Base-by-base conservation (phyloP, 2,113 vertebrate species). In the Choloepus hoffmanni region DNA sequence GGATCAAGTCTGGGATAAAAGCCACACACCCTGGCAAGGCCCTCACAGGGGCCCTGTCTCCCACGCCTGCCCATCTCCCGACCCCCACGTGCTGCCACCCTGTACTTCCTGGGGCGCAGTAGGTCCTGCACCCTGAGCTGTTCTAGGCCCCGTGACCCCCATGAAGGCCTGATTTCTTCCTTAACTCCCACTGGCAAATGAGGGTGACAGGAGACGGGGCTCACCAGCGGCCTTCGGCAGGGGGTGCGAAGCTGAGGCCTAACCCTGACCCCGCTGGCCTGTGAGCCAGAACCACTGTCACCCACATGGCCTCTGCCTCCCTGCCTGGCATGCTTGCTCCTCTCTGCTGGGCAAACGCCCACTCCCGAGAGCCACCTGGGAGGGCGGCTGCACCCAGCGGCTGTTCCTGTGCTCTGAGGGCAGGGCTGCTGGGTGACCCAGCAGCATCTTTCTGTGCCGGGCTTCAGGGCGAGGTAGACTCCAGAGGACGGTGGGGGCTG, bases 241-340 rank as follows among this genome's bases (percentile, higher is more conserved):
- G 55, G 55, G 4, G 19, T 7, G 12, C n/a, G 43, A 53, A 7
- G 74, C 16, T 3, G 30, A 63, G 36, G 50, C 23, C 1, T 33
- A 11, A 3, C 23, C 18, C 53, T 0, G 2, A 7, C 40, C 5
- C 43, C 43, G 7, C 43, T 45, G 43, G 12, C 18, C 0, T 11
- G 4, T 2, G 21, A 33, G 63, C 50, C 53, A 6, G 43, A 2
- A 45, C 92, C 33, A 30, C 33, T 33, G 65, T 67, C 53, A 7
- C 40, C 55, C 65, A 14, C 26, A 7, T 28, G 13, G 21, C 55
- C 72, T 21, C 33, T 36, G 50, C 2, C 24, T 63, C 58, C 58
- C 77, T 18, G 63, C 68, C 40, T 1, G 24, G n/a, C 10, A 10
- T 11, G 18, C 26, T 33, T 18, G 9, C 18, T n/a, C 65, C 65